A percentile compares a stretch with the other conserved stretches of the same genome.
Conservation (phyloP, 2,888 invertebrate species). For the Allophyes oxyacanthae region DNA sequence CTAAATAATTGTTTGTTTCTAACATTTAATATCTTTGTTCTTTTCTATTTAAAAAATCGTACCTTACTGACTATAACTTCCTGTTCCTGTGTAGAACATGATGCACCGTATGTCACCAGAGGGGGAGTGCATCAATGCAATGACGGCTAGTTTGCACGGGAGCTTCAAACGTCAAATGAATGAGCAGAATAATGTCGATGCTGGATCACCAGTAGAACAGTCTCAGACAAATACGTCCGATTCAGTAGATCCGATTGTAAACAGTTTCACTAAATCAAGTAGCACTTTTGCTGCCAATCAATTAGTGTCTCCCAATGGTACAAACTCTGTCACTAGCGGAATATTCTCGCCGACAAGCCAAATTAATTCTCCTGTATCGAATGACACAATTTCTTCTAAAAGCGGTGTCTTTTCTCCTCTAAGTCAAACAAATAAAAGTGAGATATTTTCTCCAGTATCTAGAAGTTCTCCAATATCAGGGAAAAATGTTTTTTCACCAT, state of each 20-base stretch:
- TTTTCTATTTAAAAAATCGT: conserved; percentile 54
- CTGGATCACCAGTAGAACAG: conserved; percentile 82
- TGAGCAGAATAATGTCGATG: conserved; percentile 79
- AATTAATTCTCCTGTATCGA: conserved; percentile 87
- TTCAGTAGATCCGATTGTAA: conserved; percentile 78
- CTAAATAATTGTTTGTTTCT: conserved; percentile 58
- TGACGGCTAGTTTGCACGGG: conserved; percentile 91
- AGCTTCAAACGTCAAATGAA: conserved; percentile 90
- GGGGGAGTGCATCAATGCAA: conserved; percentile 90
- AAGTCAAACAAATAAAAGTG: conserved; percentile 87
- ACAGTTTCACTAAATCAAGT: conserved; percentile 81
- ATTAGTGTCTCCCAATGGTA: conserved; percentile 85
- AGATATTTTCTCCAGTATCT: conserved; percentile 84
- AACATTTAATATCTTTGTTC: conserved; percentile 56
- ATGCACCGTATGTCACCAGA: conserved; percentile 93
- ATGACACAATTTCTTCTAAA: conserved; percentile 87
- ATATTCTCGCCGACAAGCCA: conserved; percentile 88
- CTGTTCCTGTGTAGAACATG: conserved; percentile 90
- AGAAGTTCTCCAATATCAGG: conserved; percentile 85
- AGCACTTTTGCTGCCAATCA: conserved; percentile 81
- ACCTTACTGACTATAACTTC: conserved; percentile 71
- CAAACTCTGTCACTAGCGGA: conserved; percentile 87
- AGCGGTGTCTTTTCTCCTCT: conserved; percentile 86
- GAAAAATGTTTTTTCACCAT: conserved; percentile 84
- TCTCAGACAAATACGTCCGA: conserved; percentile 82